These are phyloP conservation scores for Channallabes apus DNA, from an alignment of 2,797 vertebrate genomes.

Conservation along the genomic window DNA sequence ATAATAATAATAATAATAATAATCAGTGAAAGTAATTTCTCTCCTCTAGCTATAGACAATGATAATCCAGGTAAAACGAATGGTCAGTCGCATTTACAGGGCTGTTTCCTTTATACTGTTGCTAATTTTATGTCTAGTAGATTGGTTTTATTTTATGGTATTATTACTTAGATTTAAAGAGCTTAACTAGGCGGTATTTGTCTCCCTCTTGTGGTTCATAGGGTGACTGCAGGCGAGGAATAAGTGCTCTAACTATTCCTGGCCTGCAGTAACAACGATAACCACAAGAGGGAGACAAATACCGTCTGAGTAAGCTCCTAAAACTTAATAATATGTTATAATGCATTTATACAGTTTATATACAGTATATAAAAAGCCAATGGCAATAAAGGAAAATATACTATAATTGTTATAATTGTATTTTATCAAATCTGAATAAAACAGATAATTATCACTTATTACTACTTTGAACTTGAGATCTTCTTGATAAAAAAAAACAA, in stretches of 20 bases:
- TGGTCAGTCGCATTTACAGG: constrained; percentile 26
- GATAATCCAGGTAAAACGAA: constrained; percentile 33
- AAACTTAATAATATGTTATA: constrained; percentile 26
- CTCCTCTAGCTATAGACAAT: constrained; percentile 12
- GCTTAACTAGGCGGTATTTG: not conserved
- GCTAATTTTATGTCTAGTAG: not conserved
- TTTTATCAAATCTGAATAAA: not conserved
- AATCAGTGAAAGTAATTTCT: constrained; percentile 29
- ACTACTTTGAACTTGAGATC: not conserved
- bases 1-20: not conserved
- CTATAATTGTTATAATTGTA: not conserved
- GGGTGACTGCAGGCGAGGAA: constrained; percentile 31
- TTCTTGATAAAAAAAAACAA: not conserved
- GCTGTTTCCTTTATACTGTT: not conserved
- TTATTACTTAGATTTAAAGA: not conserved
- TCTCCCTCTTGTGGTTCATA: constrained; percentile 56
- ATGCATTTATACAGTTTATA: constrained; percentile 22
- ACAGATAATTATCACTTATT: not conserved
- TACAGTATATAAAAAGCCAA: not conserved
- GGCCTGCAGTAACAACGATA: constrained; percentile 17
- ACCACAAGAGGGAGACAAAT: constrained; percentile 58
- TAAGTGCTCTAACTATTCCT: not conserved
- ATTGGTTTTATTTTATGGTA: not conserved
- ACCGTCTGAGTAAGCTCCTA: not conserved
- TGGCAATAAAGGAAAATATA: not conserved